phyloP scores from a whole-genome alignment of 2,113 vertebrate species.

The Dasyurus viverrinus region DNA sequence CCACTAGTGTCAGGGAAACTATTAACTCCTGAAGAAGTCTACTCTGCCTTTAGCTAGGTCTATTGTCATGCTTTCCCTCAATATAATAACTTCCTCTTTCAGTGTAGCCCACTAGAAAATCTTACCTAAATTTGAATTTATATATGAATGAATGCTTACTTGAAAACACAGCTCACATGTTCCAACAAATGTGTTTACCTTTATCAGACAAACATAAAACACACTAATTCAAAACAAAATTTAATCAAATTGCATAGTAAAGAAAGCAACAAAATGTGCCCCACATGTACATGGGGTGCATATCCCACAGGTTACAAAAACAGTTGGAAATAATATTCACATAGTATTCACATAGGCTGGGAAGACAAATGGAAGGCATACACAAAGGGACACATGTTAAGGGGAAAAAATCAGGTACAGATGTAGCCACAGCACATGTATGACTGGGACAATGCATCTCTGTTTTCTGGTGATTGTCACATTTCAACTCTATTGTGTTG shows the following conservation, averaged over 20 bases:
- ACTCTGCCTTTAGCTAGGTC: not conserved
- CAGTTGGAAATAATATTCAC: not conserved
- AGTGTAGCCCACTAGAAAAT: not conserved
- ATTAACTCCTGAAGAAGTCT: not conserved
- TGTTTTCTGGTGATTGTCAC: not conserved
- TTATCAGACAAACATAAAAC: not conserved
- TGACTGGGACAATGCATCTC: not conserved
- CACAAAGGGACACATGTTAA: not conserved
- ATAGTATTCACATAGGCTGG: not conserved
- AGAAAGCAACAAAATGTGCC: not conserved
- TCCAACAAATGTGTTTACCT: not conserved
- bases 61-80: not conserved
- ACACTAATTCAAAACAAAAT: not conserved
- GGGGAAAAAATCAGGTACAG: not conserved
- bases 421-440: not conserved
- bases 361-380: not conserved
- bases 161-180: not conserved
- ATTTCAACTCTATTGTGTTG: not conserved
- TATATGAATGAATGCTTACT: not conserved
- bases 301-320: not conserved
- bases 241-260: not conserved
- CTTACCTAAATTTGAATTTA: not conserved
- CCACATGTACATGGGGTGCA: not conserved
- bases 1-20: not conserved
- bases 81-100: not conserved